Percentiles rank a stretch among this genome's conserved stretches.
These are phyloP conservation scores for Hybos culiciformis DNA, from an alignment of 2,888 invertebrate genomes.

Conservation along the genomic window DNA sequence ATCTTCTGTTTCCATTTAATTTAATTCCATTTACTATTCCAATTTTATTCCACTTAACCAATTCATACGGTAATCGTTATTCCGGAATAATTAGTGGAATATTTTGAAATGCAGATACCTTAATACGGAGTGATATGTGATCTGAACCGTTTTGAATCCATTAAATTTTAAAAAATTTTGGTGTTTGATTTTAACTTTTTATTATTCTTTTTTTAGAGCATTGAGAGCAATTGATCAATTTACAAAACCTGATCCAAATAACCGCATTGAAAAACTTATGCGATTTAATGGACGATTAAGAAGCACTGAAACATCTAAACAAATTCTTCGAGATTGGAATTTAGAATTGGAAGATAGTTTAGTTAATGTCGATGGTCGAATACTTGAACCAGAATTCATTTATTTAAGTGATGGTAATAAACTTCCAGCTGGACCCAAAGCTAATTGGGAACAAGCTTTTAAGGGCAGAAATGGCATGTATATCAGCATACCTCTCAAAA, in stretches of 20 bases:
- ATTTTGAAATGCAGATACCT: too few relatives aligned
- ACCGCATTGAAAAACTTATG: slow-evolving; percentile 51
- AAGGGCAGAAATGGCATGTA: slow-evolving; percentile 38
- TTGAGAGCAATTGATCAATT: slow-evolving; percentile 59
- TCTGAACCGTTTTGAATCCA: too few relatives aligned
- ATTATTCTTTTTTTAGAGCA: too few relatives aligned
- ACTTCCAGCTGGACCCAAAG: slow-evolving; percentile 40
- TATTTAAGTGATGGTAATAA: slow-evolving; percentile 27
- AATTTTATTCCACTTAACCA: too few relatives aligned
- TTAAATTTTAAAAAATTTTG: too few relatives aligned
- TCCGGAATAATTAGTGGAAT: too few relatives aligned
- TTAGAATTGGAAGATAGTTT: slow-evolving; percentile 48
- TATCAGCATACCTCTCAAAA: slow-evolving; percentile 19
- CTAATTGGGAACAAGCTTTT: slow-evolving; percentile 66
- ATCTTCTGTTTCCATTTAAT: too few relatives aligned
- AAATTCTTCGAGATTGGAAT: slow-evolving; percentile 60
- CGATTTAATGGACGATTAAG: slow-evolving; percentile 51
- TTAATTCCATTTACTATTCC: too few relatives aligned
- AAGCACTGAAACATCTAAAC: slow-evolving; percentile 37
- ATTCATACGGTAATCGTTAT: too few relatives aligned
- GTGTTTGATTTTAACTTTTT: too few relatives aligned
- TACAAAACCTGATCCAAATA: slow-evolving; percentile 65
- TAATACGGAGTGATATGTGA: too few relatives aligned
- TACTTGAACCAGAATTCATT: slow-evolving; percentile 51
- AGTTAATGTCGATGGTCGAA: slow-evolving; percentile 50